Conservation (phyloP, 2,888 invertebrate species). For the Callimorpha dominula region DNA sequence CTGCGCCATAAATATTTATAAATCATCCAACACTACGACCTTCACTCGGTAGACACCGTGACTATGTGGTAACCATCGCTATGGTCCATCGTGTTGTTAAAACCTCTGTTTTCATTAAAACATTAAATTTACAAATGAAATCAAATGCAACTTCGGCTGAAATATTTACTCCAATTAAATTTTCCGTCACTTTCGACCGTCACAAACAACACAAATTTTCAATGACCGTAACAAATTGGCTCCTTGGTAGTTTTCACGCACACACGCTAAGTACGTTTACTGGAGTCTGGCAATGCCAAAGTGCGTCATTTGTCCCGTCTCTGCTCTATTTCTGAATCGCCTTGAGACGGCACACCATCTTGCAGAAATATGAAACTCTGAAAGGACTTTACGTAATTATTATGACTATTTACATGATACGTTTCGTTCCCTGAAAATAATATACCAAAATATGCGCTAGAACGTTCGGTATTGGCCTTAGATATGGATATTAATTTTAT, state of each 20-base stretch:
- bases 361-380: constrained; percentile 36
- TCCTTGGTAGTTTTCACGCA: constrained; percentile 34
- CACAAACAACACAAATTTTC: not conserved
- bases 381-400: constrained; percentile 26
- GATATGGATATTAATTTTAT: too few species aligned
- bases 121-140: too few species aligned
- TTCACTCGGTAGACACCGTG: too few species aligned
- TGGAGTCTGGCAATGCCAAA: constrained; percentile 56
- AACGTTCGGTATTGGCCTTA: not conserved
- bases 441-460: not conserved
- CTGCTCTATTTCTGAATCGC: constrained; percentile 57
- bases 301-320: constrained; percentile 58
- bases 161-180: not conserved
- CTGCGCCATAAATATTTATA: too few species aligned
- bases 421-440: not conserved
- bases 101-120: not conserved
- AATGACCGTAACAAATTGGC: constrained; percentile 36
- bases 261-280: constrained; percentile 44
- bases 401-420: constrained; percentile 4
- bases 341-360: constrained; percentile 55
- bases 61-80: too few species aligned
- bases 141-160: not conserved
- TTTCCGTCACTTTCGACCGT: not conserved
- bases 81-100: too few species aligned
- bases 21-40: too few species aligned